Base-by-base conservation (phyloP, 2,888 invertebrate species). In the Argyresthia albistria region DNA sequence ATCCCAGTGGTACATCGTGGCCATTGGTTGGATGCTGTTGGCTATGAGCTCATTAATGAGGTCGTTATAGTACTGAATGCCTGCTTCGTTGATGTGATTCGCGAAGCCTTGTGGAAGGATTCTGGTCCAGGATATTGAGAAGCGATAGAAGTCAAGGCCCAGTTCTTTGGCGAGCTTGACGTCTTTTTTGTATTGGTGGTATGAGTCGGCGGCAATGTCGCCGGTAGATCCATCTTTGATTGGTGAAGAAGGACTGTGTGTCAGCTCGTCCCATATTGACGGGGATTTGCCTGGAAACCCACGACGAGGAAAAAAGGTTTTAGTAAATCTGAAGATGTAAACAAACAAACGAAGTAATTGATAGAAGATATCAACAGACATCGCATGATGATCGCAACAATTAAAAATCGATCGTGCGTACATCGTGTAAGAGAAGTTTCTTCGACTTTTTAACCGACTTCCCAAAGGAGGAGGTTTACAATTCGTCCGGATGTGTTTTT, bases 161-260 rank as follows among this genome's bases (percentile, higher is more conserved):
- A 90, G 63, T 45, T 86, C 73, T 45, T 69, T 72, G 53, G 87
- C 63, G 50, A 86, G 67, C 55, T 77, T 66, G 0, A 89, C 74
- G 58, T 90, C 89, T 35, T 90, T 84, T 59, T 84, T 75, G 66
- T 89, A 91, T 51, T 80, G 86, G 64, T 91, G 83, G 67, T 92
- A 93, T 10, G 91, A 92, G 66, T 93, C 90, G 37, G 91, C 90
- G 0, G 93, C 90, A 0, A 90, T 67, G 58, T 93, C 91, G 0
- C 90, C 93, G 1, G 39, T 60, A 8, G 55, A 54, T 7, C 46
- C 42, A 25, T 62, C 58, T 35, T 51, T 46, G 12, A 52, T 52
- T 10, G 36, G 46, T 35, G 46, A 47, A 1, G 47, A 42, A 10
- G 14, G n/a, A n/a, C 8, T 35, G 48, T 52, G 52, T 7, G 42